phyloP scores from a whole-genome alignment of 2,113 vertebrate species.

The Takifugu flavidus region DNA sequence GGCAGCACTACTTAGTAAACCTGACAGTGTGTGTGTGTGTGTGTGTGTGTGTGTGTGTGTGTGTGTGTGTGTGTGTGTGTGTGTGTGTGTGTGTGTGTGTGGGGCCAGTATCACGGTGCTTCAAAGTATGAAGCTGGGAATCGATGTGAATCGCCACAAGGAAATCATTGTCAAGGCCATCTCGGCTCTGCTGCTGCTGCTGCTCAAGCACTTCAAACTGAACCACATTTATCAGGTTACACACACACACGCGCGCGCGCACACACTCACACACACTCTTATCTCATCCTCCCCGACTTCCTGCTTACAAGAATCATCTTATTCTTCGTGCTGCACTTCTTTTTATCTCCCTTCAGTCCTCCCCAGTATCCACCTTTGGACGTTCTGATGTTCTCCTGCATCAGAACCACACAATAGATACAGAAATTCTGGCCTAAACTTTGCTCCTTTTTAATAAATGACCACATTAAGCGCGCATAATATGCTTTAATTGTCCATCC shows the following conservation, averaged over 20 bases:
- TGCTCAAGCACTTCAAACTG: conserved; percentile 95
- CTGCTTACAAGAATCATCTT: too few species aligned
- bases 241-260: conserved; percentile 4
- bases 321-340: too few species aligned
- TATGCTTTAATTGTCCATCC: too few species aligned
- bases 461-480: too few species aligned
- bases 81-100: conserved; percentile 27
- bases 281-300: too few species aligned
- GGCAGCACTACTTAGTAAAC: not conserved
- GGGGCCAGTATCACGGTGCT: conserved; percentile 86
- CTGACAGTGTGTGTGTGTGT: conserved; percentile 1
- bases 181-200: conserved; percentile 85
- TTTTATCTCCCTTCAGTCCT: too few species aligned
- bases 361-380: too few species aligned
- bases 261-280: not conserved
- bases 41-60: conserved; percentile 23
- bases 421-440: too few species aligned
- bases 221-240: conserved; percentile 95
- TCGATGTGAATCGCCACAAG: conserved; percentile 96
- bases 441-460: too few species aligned
- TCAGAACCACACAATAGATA: too few species aligned
- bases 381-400: too few species aligned
- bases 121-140: conserved; percentile 97
- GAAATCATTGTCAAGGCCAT: conserved; percentile 97
- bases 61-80: conserved; percentile 10